A percentile compares a stretch with the other conserved stretches of the same genome.
phyloP scores from a whole-genome alignment of 2,797 vertebrate genomes.

The Danio tinwini region DNA sequence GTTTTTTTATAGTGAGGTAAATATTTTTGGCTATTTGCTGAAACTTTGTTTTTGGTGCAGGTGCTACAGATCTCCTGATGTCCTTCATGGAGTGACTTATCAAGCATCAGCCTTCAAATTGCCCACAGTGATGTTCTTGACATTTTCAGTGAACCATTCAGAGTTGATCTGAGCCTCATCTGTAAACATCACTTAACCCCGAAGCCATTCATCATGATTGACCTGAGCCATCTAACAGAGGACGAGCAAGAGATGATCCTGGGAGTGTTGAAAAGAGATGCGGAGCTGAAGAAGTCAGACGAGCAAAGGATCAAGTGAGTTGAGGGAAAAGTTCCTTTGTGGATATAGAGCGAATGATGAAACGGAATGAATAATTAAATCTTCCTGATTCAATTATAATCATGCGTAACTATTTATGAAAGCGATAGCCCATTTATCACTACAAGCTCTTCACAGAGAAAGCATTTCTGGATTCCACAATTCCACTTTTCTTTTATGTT shows the following conservation, averaged over 20 bases:
- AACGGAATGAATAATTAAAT: not conserved
- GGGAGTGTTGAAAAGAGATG: slow-evolving; percentile 88
- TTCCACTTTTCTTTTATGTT: not conserved
- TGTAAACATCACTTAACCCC: not conserved
- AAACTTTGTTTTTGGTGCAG: not conserved
- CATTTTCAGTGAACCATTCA: not conserved
- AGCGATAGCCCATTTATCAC: not conserved
- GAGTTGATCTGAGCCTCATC: slow-evolving; percentile 25
- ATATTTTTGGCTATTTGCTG: not conserved
- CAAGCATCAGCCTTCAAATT: not conserved
- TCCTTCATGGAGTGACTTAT: not conserved
- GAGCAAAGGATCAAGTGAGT: slow-evolving; percentile 89
- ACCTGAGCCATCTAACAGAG: slow-evolving; percentile 90
- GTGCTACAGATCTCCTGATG: slow-evolving; percentile 10
- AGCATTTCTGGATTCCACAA: not conserved
- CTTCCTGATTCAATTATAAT: not conserved
- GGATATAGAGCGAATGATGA: not conserved
- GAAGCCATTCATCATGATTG: slow-evolving; percentile 83
- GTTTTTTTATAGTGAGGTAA: not conserved
- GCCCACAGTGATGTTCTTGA: slow-evolving; percentile 12
- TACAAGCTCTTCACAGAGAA: not conserved
- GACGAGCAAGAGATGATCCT: slow-evolving; percentile 89
- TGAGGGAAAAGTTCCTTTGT: not conserved
- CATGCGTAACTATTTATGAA: not conserved
- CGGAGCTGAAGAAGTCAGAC: slow-evolving; percentile 86